These are phyloP conservation scores for Epinephelus coioides DNA, from an alignment of 2,797 vertebrate genomes.

Conservation along the genomic window DNA sequence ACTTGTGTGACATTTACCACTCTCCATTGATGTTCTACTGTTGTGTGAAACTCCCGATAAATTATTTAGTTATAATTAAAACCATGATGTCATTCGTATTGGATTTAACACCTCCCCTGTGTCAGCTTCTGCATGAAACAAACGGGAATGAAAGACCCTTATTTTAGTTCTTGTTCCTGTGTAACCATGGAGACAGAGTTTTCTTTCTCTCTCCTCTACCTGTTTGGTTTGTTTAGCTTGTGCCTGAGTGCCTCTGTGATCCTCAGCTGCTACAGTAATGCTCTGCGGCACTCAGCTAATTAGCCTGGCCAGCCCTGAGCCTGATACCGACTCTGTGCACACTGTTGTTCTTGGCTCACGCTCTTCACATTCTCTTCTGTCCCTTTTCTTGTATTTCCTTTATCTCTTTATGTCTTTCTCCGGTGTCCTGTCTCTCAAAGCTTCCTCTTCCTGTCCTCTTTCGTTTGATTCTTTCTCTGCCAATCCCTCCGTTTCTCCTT, in stretches of 20 bases:
- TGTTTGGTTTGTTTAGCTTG: slow-evolving; percentile 71
- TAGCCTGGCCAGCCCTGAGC: slow-evolving; percentile 64
- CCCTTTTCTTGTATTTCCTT: slow-evolving; percentile 35
- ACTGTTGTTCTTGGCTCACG: slow-evolving; percentile 48
- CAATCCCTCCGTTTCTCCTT: neutral
- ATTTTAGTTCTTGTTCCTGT: slow-evolving; percentile 50
- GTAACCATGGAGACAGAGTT: slow-evolving; percentile 75
- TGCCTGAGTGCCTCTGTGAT: slow-evolving; percentile 74
- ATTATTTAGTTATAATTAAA: slow-evolving; percentile 32
- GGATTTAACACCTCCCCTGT: slow-evolving; percentile 31
- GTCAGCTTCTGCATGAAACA: slow-evolving; percentile 45
- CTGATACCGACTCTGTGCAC: slow-evolving; percentile 40
- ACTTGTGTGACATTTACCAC: neutral
- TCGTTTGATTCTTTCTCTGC: neutral
- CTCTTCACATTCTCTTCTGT: slow-evolving; percentile 28
- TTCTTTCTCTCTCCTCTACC: slow-evolving; percentile 56
- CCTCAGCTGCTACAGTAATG: slow-evolving; percentile 67
- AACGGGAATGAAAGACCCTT: slow-evolving; percentile 38
- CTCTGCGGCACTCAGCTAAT: slow-evolving; percentile 75
- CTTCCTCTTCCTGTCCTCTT: neutral
- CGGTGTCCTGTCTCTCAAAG: neutral
- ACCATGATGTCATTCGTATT: neutral
- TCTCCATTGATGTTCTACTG: neutral
- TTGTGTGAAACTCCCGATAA: slow-evolving; percentile 12
- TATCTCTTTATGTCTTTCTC: slow-evolving; percentile 4